These are phyloP conservation scores for Oscheius onirici DNA, from an alignment of 2,888 invertebrate genomes.

Conservation along the genomic window DNA sequence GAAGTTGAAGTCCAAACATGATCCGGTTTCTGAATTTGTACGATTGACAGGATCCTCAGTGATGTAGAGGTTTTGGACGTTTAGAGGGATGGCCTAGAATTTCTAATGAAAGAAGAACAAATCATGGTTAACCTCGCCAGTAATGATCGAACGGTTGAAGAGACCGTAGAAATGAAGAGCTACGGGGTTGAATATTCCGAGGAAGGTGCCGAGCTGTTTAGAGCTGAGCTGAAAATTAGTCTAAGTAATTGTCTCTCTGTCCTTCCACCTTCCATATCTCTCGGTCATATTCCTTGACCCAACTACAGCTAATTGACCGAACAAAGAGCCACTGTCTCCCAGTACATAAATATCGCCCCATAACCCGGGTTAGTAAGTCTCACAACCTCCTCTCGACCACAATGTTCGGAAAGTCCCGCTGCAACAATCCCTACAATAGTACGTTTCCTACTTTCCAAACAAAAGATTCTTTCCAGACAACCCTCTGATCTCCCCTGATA, in stretches of 20 bases:
- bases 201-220: not conserved
- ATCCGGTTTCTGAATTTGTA: no score
- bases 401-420: not conserved
- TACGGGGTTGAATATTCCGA: not conserved
- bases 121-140: not conserved
- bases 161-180: slow-evolving; percentile 6
- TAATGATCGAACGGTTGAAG: slow-evolving; percentile 1
- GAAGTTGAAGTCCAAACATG: not conserved
- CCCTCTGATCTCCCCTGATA: slow-evolving; percentile 3
- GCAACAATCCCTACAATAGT: not conserved
- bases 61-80: not conserved
- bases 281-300: no score
- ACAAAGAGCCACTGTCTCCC: no score
- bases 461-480: not conserved
- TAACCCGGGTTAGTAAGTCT: not conserved
- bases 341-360: no score
- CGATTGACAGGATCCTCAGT: not conserved
- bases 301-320: no score
- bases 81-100: not conserved
- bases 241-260: no score
- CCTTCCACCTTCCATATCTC: no score
- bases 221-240: not conserved
- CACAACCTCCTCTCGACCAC: not conserved
- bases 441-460: not conserved
- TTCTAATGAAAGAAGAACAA: not conserved